Evolutionary conservation across 23 tunicate genomes (phyloP).

Genomic region (Styela plicata): DNA sequence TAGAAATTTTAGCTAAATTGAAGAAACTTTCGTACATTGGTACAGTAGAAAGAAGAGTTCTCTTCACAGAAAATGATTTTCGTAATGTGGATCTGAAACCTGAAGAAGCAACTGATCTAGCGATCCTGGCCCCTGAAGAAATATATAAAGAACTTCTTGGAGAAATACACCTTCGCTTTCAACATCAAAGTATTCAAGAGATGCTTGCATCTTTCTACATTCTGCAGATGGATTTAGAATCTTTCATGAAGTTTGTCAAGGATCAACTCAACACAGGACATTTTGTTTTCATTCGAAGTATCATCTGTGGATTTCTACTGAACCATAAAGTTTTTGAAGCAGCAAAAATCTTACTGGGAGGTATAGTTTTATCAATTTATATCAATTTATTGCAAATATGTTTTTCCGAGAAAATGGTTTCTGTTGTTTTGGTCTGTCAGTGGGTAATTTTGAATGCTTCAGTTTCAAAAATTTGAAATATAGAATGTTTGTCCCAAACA

Average conservation of each 20-base stretch:
- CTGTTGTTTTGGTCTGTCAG: no score
- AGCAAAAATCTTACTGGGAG: not conserved
- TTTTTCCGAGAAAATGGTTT: no score
- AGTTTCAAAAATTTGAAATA: no score
- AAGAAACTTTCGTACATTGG: not conserved
- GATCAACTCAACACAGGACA: not conserved
- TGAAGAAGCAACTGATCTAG: not conserved
- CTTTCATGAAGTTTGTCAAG: not conserved
- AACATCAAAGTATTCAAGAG: conserved; percentile 12
- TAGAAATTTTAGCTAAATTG: not conserved
- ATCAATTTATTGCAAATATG: no score
- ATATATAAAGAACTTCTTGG: not conserved
- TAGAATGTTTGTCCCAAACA: no score
- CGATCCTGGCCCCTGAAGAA: conserved; percentile 1
- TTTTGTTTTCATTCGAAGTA: not conserved
- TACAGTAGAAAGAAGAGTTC: not conserved
- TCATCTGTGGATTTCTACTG: conserved; percentile 1
- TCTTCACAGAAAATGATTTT: not conserved
- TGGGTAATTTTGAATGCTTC: no score
- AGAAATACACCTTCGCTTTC: not conserved
- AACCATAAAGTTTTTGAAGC: not conserved
- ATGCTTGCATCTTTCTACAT: not conserved
- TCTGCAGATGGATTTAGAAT: not conserved
- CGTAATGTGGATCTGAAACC: not conserved
- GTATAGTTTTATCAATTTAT: no score